Evolutionary conservation across 2,113 vertebrate genomes (phyloP).

Genomic region (Polypterus bichir): DNA sequence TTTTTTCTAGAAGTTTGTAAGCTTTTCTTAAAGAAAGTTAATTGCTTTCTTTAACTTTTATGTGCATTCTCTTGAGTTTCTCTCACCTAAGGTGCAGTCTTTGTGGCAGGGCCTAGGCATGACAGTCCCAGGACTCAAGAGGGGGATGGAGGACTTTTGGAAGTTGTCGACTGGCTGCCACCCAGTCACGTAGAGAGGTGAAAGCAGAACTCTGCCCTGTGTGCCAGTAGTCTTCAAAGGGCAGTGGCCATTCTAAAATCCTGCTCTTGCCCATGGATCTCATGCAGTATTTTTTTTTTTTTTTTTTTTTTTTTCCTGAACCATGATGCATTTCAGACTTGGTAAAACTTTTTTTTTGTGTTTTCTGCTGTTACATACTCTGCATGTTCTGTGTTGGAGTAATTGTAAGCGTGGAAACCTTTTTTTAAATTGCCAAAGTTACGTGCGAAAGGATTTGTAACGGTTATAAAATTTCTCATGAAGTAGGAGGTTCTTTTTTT

Average conservation of each 20-base stretch:
- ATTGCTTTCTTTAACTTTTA: constrained; percentile 99
- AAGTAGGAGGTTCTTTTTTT: constrained; percentile 15
- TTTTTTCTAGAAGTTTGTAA: constrained; percentile 39
- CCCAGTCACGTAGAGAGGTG: constrained; percentile 99
- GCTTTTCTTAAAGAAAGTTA: constrained; percentile 94
- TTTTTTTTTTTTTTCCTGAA: constrained; percentile 59
- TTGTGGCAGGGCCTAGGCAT: constrained; percentile 99
- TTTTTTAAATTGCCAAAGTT: constrained; percentile 45
- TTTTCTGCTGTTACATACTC: constrained; percentile 69
- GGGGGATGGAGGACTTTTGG: constrained; percentile 98
- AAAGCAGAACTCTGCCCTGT: constrained; percentile 78
- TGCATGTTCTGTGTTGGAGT: constrained; percentile 85
- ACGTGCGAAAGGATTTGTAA: constrained; percentile 47
- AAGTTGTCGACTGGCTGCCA: constrained; percentile 95
- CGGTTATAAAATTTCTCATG: no score
- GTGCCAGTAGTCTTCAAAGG: constrained; percentile 99
- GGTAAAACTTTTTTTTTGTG: constrained; percentile 18
- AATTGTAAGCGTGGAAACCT: constrained; percentile 15
- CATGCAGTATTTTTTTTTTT: constrained; percentile 26
- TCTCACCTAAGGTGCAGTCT: constrained; percentile 99
- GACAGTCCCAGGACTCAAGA: constrained; percentile 97
- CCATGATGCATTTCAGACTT: constrained; percentile 63
- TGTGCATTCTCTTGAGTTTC: constrained; percentile 94
- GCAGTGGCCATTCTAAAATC: constrained; percentile 80
- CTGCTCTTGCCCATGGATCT: constrained; percentile 77